Base-by-base conservation (phyloP, 1,140 invertebrate genomes). In the Procambarus virginalis region DNA sequence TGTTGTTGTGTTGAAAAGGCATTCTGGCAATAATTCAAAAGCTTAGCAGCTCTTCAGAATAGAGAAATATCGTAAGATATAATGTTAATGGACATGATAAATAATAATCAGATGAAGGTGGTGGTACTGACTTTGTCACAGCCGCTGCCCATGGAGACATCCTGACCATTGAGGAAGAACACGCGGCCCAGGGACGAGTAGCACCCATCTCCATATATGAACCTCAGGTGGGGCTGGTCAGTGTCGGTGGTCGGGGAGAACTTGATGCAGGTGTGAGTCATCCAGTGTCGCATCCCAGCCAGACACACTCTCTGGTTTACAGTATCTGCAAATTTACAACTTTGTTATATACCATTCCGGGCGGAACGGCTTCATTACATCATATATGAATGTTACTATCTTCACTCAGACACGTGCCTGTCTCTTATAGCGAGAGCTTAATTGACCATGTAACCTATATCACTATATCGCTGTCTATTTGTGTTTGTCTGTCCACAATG, bases 51-150 rank as follows among this genome's bases (percentile, higher is more conserved):
- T 45, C 45, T 20, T n/a, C 46, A 20, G 68, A 58, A 9, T 22
- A 12, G 17, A 51, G 17, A 70, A 14, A 5, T 20, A 34, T 34
- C 34, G 34, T 34, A 34, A 34, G 34, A 48, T n/a, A 5, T 45
- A 45, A 78, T 34, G 4, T 10, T 34, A 78, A 8, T 22, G 1
- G 22, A 9, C 46, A 17, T 20, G 3, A n/a, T 6, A 17, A 14
- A 17, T 17, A n/a, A 68, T 68, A 68, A n/a, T 12, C 9, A 12
- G 20, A 45, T n/a, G 1, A 34, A 34, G 34, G 34, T 34, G 34
- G 34, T 34, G 51, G 51, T 1, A 92, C 86, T 94, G 93, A 58
- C 93, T 92, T 93, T 93, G 92, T 93, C 93, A 91, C 94, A 94
- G 0, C 92, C 88, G n/a, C 93, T 90, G 12, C 93, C 93, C 8